Base-by-base conservation (phyloP, 2,797 vertebrate genomes). In the Cebuella pygmaea region DNA sequence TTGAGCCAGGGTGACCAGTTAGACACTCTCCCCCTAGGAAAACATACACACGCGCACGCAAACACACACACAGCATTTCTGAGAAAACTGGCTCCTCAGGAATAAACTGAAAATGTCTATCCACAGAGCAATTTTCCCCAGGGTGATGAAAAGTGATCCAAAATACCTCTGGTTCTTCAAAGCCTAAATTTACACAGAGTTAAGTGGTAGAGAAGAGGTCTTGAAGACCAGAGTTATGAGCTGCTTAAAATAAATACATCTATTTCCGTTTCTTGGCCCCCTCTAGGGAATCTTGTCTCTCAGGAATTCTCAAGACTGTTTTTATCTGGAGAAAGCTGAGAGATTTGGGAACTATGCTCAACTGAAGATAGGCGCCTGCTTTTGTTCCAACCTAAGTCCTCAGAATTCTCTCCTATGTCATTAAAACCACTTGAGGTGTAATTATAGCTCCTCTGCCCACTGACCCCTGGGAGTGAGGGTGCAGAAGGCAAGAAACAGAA, bases 221-320 rank as follows among this genome's bases (percentile, higher is more conserved):
- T 83, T 48, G 85, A 96, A 97, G 50, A 26, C n/a, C 27, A 86
- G 83, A 93, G 80, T 97, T 95, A 94, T 22, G 90, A 78, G 72
- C 3, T 84, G 64, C 87, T 97, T 94, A 97, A 98, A 98, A 98
- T 98, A 98, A 98, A 98, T 57, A 13, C 15, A 87, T 96, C 98
- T 98, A 96, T 98, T 98, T 98, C 89, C 96, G 95, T 93, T 72
- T 91, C 97, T 97, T 70, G 80, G 92, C 89, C 22, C 90, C 82
- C 90, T 98, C 80, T 82, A 90, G 88, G 93, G 86, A 94, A 82
- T 94, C 85, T 97, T 96, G 84, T 97, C 57, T 74, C 92, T 95
- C 91, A 75, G 87, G 86, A 94, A 97, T 90, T 84, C 92, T 97
- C 36, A 93, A 95, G 91, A 95, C 96, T 93, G 90, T 97, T 98